A percentile compares a stretch with the other conserved stretches of the same genome.
These are phyloP conservation scores for Heliconius eleuchia DNA, from an alignment of 1,140 invertebrate species.

Conservation along the genomic window DNA sequence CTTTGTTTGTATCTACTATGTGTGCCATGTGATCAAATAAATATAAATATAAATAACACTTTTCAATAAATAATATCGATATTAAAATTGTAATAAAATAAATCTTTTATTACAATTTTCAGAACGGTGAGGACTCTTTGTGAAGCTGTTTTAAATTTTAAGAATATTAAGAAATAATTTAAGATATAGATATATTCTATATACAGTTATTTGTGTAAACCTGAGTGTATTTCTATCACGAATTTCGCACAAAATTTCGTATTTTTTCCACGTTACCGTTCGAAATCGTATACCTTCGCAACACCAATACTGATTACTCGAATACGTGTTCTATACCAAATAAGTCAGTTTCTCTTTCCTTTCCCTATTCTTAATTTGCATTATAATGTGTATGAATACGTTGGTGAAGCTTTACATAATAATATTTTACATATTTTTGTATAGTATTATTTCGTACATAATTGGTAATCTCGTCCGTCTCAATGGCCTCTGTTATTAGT, in stretches of 20 bases:
- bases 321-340: constrained; percentile 40
- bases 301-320: constrained; percentile 43
- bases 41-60: no score
- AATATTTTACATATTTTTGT: background rate
- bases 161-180: no score
- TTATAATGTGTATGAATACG: background rate
- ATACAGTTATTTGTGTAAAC: background rate
- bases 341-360: constrained; percentile 39
- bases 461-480: background rate
- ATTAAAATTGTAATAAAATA: no score
- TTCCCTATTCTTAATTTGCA: constrained; percentile 21
- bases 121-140: no score
- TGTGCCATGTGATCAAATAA: no score
- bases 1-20: no score
- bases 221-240: background rate
- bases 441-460: background rate
- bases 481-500: background rate
- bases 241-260: background rate
- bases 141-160: no score
- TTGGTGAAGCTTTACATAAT: constrained; percentile 2
- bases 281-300: constrained; percentile 41
- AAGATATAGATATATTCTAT: background rate
- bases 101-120: no score
- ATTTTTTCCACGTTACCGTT: constrained; percentile 45
- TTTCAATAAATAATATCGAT: no score